These are phyloP conservation scores for Melipona bicolor DNA, from an alignment of 2,888 invertebrate species.

Conservation along the genomic window DNA sequence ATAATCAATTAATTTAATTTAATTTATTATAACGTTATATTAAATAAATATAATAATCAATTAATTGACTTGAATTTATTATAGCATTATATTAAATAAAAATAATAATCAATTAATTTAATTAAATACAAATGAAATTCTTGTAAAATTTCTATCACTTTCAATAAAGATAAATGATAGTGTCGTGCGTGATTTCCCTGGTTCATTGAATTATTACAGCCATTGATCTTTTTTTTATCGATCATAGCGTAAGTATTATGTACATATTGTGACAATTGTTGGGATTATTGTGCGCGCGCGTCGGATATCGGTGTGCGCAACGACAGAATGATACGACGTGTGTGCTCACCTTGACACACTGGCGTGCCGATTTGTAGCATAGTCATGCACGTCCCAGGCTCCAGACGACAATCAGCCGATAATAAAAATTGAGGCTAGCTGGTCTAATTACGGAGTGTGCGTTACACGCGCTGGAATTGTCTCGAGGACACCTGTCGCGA, in stretches of 20 bases:
- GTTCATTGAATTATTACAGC: neutral
- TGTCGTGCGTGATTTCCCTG: neutral
- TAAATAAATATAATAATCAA: too few species aligned
- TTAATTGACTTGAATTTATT: too few species aligned
- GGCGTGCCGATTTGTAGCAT: slow-evolving; percentile 64
- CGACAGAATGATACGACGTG: slow-evolving; percentile 36
- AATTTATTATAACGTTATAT: too few species aligned
- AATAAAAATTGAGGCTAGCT: slow-evolving; percentile 70
- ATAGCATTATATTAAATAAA: too few species aligned
- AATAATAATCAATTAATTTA: too few species aligned
- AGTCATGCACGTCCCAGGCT: slow-evolving; percentile 69
- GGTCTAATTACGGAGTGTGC: slow-evolving; percentile 63
- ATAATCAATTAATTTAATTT: too few species aligned
- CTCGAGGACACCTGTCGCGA: neutral
- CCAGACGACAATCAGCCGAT: slow-evolving; percentile 61
- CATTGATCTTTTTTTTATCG: slow-evolving; percentile 41
- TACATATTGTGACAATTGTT: slow-evolving; percentile 20
- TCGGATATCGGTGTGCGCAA: slow-evolving; percentile 3
- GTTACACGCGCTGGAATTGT: slow-evolving; percentile 15
- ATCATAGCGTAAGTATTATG: slow-evolving; percentile 47
- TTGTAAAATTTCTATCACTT: too few species aligned
- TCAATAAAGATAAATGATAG: too few species aligned
- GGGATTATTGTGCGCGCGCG: neutral
- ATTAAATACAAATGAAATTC: too few species aligned
- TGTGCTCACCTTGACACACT: slow-evolving; percentile 70